A percentile compares a stretch with the other conserved stretches of the same genome.
These are phyloP conservation scores for Latrodectus geometricus DNA, from an alignment of 1,140 invertebrate species.

Conservation along the genomic window DNA sequence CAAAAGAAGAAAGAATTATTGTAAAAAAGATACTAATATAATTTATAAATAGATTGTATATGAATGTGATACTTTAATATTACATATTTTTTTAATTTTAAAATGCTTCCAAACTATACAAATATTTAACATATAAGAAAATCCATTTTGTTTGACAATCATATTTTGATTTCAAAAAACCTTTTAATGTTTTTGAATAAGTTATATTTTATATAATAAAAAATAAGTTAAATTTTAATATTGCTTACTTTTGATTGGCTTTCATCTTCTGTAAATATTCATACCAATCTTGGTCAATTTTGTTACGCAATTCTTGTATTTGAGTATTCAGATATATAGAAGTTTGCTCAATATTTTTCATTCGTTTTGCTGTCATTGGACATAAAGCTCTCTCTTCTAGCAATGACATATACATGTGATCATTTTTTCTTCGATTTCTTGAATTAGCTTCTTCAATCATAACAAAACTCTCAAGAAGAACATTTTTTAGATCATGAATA, in stretches of 20 bases:
- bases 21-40: too few species aligned
- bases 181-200: too few species aligned
- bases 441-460: conserved; percentile 68
- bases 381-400: conserved; percentile 67
- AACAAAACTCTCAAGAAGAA: conserved; percentile 67
- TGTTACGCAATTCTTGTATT: conserved; percentile 67
- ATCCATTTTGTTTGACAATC: too few species aligned
- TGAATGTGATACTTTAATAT: too few species aligned
- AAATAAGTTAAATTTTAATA: neutral
- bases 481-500: conserved; percentile 65
- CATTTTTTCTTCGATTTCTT: conserved; percentile 66
- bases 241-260: conserved; percentile 61
- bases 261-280: conserved; percentile 65
- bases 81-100: too few species aligned
- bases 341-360: conserved; percentile 67
- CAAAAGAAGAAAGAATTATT: too few species aligned
- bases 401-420: conserved; percentile 67
- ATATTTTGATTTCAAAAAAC: too few species aligned
- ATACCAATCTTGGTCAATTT: conserved; percentile 69
- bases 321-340: conserved; percentile 67
- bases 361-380: conserved; percentile 67
- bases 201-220: too few species aligned
- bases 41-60: too few species aligned
- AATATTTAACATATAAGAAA: too few species aligned
- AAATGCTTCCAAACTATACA: too few species aligned